Conservation (phyloP, 2,797 vertebrate genomes). For the Heteromormyrus szaboi region DNA sequence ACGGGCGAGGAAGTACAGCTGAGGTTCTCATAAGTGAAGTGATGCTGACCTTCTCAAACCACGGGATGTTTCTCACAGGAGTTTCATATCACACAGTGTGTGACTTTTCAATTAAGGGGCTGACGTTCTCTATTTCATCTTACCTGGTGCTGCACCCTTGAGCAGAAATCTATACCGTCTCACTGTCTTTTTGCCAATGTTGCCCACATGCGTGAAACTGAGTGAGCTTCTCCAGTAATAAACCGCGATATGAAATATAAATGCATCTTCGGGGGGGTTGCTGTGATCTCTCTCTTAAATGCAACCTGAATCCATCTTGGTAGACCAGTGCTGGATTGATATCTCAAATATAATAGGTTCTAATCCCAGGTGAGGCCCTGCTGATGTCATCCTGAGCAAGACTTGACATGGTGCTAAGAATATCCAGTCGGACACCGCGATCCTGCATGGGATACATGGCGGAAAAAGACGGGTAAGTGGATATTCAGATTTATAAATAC, state of each 20-base stretch:
- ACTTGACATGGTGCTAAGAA: not conserved
- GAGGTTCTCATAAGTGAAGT: not conserved
- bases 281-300: not conserved
- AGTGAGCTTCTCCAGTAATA: not conserved
- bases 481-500: not conserved
- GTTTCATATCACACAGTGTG: not conserved
- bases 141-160: not conserved
- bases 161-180: not conserved
- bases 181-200: not conserved
- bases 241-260: not conserved
- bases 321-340: not conserved
- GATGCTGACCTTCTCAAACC: not conserved
- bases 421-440: not conserved
- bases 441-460: not conserved
- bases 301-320: not conserved
- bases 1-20: not conserved
- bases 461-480: not conserved
- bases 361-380: not conserved
- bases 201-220: not conserved
- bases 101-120: not conserved
- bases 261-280: not conserved
- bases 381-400: not conserved
- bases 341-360: not conserved
- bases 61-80: conserved; percentile 29
- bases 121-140: not conserved